Evolutionary conservation across 2,888 invertebrate species (phyloP), one percentile per base, ranked within the genome.

Genomic region (Heliothis peltigera): DNA sequence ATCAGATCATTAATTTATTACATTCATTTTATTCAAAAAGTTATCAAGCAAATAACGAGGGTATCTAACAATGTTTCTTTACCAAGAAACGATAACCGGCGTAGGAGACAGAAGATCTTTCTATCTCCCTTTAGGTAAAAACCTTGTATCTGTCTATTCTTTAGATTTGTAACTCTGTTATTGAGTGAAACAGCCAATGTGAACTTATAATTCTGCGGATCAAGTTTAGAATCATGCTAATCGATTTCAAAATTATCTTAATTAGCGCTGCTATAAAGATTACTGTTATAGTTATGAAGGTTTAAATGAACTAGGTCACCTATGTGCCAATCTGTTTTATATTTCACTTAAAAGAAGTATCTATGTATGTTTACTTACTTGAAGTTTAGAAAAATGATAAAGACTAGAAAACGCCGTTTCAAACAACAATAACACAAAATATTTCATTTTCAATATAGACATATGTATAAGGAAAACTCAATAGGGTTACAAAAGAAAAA

Each of bases 401-500:
- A 5, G 15, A n/a, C 1, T 12, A n/a, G n/a, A 2, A 39, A 39
- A 39, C n/a, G 39, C 39, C n/a, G 39, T 39, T 39, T 39, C 39
- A 39, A 32, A 10, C 32, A 32, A 32, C 8, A 12, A 1, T 32
- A n/a, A n/a, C n/a, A 32, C 32, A 32, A 12, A 32, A 12, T 2
- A 32, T 32, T 32, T 32, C 32, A 32, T 32, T 28, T 28, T 15
- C 35, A 35, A 35, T 25, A 25, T 25, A 25, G 25, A 25, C 25
- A 43, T 39, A 35, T 47, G 47, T 39, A 60, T 66, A 75, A 76
- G 70, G 76, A 74, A 74, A 75, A 69, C 75, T 68, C 15, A 76
- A 79, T 48, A 70, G 71, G 80, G 80, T 78, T 62, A 82, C 60
- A 87, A 89, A 91, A 87, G 84, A 88, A 92, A 92, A 92, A 90